Percentiles rank a stretch among this genome's conserved stretches.
phyloP scores from a whole-genome alignment of 2,113 vertebrate genomes.

The Oceanites oceanicus region DNA sequence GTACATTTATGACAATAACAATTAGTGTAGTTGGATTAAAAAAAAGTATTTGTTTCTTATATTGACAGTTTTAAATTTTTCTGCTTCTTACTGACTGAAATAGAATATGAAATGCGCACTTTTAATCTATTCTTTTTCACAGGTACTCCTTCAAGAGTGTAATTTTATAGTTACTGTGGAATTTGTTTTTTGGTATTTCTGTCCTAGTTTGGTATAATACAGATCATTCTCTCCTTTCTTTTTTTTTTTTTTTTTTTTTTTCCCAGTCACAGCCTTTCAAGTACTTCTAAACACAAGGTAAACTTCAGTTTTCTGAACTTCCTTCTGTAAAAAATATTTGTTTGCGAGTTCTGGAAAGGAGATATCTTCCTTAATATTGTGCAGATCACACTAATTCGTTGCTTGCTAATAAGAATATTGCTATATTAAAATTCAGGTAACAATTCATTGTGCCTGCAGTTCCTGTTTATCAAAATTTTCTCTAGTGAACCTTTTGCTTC shows the following conservation, averaged over 20 bases:
- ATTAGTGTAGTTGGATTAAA: rapidly evolving
- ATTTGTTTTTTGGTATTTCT: neutral
- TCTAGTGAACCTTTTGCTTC: neutral
- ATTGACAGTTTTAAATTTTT: neutral
- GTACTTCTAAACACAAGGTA: neutral
- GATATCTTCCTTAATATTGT: neutral
- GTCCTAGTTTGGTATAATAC: neutral
- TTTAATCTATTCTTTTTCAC: neutral
- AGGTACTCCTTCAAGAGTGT: neutral
- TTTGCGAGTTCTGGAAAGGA: neutral
- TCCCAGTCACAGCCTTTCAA: neutral
- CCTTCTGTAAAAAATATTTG: neutral
- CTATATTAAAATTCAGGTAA: neutral
- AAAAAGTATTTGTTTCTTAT: neutral
- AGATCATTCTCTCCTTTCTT: rapidly evolving
- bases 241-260: too few species aligned
- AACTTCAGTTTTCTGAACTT: neutral
- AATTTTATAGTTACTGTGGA: neutral
- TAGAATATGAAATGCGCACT: neutral
- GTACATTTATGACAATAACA: neutral
- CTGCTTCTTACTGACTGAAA: neutral
- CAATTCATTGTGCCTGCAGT: neutral
- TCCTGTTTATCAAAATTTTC: neutral
- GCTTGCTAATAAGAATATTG: neutral
- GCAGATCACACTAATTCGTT: neutral